Conservation (phyloP, 2,113 vertebrate species). For the Pteruthius melanotis region DNA sequence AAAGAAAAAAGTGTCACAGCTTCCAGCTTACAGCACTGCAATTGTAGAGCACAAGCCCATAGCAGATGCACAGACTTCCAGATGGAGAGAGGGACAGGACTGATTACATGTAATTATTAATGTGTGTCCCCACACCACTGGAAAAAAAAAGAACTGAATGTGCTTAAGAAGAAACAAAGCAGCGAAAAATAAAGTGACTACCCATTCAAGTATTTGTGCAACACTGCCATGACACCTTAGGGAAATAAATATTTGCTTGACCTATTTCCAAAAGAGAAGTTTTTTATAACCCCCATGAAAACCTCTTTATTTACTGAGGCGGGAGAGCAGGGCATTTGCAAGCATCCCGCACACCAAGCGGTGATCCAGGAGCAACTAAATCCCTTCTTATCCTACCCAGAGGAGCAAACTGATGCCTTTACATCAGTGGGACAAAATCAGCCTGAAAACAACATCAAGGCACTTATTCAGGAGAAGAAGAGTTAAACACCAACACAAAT, state of each 20-base stretch:
- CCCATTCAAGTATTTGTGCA: neutral
- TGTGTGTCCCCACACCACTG: neutral
- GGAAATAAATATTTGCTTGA: slow-evolving; percentile 28
- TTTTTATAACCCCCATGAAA: neutral
- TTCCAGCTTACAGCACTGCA: neutral
- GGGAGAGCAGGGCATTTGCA: neutral
- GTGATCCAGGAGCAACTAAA: rapidly evolving
- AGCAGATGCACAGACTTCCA: neutral
- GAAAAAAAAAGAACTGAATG: neutral
- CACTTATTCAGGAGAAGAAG: neutral
- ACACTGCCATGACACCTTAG: neutral
- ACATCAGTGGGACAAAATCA: neutral
- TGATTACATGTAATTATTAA: neutral
- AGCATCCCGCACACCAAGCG: rapidly evolving
- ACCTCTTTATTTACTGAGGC: neutral
- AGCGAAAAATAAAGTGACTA: neutral
- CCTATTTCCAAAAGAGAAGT: neutral
- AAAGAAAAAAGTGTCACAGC: neutral
- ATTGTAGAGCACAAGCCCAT: neutral
- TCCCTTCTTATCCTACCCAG: neutral
- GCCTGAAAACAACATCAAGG: neutral
- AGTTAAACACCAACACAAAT: rapidly evolving
- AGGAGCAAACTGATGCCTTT: neutral
- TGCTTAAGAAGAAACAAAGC: neutral
- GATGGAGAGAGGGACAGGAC: neutral